Percentiles rank a stretch among this genome's conserved stretches.
Conservation (phyloP, 1,140 invertebrate genomes). For the Pseudomyrmex flavicornis region DNA sequence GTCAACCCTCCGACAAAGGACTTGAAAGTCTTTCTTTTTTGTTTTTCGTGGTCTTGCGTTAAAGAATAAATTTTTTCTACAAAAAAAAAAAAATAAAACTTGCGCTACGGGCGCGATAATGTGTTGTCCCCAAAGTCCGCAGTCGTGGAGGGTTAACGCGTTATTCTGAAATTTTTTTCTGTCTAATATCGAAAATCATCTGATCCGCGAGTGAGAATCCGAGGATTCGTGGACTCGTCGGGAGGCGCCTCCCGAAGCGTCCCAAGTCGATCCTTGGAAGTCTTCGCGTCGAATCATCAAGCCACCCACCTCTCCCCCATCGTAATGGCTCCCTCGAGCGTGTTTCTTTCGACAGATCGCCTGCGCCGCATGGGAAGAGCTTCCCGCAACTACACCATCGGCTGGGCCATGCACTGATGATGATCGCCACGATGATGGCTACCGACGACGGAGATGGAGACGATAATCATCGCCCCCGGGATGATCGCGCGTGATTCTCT, state of each 20-base stretch:
- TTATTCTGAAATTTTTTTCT: background rate
- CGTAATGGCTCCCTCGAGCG: constrained; percentile 54
- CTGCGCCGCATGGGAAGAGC: constrained; percentile 80
- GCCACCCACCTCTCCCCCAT: background rate
- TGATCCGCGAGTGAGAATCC: background rate
- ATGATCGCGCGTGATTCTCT: constrained; percentile 24
- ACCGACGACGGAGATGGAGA: constrained; percentile 37
- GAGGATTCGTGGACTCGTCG: background rate
- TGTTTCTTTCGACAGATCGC: constrained; percentile 79
- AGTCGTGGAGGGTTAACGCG: too few relatives aligned
- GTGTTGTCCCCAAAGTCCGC: too few relatives aligned
- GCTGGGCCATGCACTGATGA: constrained; percentile 78
- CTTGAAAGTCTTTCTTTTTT: too few relatives aligned
- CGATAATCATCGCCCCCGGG: constrained; percentile 15
- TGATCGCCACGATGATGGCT: constrained; percentile 34
- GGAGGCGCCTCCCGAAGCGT: background rate
- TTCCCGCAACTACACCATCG: constrained; percentile 81
- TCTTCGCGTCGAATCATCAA: constrained; percentile 30
- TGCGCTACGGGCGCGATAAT: too few relatives aligned
- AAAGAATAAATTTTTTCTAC: too few relatives aligned
- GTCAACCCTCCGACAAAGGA: too few relatives aligned
- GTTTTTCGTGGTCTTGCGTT: too few relatives aligned
- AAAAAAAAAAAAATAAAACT: too few relatives aligned
- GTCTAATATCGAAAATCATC: background rate
- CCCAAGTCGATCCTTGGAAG: constrained; percentile 18